phyloP scores from a whole-genome alignment of 2,888 invertebrate genomes.

The Drosophila pseudotakahashii region DNA sequence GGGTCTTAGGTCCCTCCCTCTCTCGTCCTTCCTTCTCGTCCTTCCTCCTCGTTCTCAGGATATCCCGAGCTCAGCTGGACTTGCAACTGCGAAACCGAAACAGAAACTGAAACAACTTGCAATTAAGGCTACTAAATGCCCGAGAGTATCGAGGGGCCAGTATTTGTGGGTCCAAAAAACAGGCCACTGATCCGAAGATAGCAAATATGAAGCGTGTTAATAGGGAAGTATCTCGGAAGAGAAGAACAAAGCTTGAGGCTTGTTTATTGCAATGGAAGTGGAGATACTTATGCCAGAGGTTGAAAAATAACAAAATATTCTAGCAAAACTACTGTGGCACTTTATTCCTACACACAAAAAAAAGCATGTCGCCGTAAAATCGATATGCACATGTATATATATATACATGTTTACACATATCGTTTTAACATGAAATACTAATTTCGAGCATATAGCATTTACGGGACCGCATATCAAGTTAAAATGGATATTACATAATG shows the following conservation, averaged over 20 bases:
- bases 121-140: constrained; percentile 20
- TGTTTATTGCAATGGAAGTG: not conserved
- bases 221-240: not conserved
- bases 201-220: not conserved
- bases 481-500: too few relatives aligned
- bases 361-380: too few relatives aligned
- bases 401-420: too few relatives aligned
- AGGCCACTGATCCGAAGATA: not conserved
- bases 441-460: too few relatives aligned
- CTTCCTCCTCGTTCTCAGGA: not conserved
- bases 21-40: not conserved
- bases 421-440: too few relatives aligned
- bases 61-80: constrained; percentile 25
- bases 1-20: constrained; percentile 21
- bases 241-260: not conserved
- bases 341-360: too few relatives aligned
- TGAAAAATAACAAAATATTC: too few relatives aligned
- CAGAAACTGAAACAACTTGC: constrained; percentile 23
- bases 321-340: too few relatives aligned
- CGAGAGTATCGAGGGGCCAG: not conserved
- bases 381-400: too few relatives aligned
- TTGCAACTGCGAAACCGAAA: constrained; percentile 27
- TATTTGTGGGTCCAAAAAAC: too few relatives aligned
- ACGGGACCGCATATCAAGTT: too few relatives aligned
- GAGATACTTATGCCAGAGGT: not conserved